Percentiles rank a stretch among this genome's conserved stretches.
These are phyloP conservation scores for Xyrauchen texanus DNA, from an alignment of 2,113 vertebrate species.

Conservation along the genomic window DNA sequence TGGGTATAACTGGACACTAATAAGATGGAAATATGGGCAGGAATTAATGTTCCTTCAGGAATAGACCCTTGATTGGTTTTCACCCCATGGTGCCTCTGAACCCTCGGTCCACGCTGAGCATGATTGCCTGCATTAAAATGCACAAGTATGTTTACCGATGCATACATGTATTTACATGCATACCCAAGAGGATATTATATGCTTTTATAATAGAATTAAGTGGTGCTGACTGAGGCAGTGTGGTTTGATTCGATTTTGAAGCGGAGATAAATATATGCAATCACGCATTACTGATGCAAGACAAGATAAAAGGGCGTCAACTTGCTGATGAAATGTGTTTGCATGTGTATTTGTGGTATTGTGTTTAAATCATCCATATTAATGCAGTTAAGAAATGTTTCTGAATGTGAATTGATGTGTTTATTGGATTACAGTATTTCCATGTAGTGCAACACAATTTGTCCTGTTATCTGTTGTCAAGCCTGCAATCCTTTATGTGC, in stretches of 20 bases:
- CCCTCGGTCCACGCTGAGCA: slow-evolving; percentile 45
- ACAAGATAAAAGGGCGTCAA: background rate
- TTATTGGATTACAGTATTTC: slow-evolving; percentile 54
- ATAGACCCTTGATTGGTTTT: slow-evolving; percentile 74
- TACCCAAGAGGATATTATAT: slow-evolving; percentile 64
- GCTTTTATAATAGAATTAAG: slow-evolving; percentile 25
- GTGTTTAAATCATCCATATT: slow-evolving; percentile 2
- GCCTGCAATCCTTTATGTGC: slow-evolving; percentile 73
- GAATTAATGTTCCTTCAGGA: slow-evolving; percentile 80
- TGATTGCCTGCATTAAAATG: slow-evolving; percentile 67
- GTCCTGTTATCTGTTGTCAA: slow-evolving; percentile 72
- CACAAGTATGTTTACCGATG: slow-evolving; percentile 71
- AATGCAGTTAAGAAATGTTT: background rate
- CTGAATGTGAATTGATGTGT: slow-evolving; percentile 46
- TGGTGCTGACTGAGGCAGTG: slow-evolving; percentile 1
- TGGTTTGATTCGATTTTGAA: background rate
- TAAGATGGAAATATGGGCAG: slow-evolving; percentile 81
- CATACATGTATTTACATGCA: slow-evolving; percentile 66
- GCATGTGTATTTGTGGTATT: background rate
- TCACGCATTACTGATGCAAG: background rate
- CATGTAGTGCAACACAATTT: slow-evolving; percentile 75
- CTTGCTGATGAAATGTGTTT: background rate
- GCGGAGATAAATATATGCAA: background rate
- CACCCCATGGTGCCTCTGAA: slow-evolving; percentile 57
- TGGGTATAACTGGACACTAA: slow-evolving; percentile 82